A percentile compares a stretch with the other conserved stretches of the same genome.
Conservation (phyloP, 2,888 invertebrate genomes). For the Ashinkailepas kermadecensis region DNA sequence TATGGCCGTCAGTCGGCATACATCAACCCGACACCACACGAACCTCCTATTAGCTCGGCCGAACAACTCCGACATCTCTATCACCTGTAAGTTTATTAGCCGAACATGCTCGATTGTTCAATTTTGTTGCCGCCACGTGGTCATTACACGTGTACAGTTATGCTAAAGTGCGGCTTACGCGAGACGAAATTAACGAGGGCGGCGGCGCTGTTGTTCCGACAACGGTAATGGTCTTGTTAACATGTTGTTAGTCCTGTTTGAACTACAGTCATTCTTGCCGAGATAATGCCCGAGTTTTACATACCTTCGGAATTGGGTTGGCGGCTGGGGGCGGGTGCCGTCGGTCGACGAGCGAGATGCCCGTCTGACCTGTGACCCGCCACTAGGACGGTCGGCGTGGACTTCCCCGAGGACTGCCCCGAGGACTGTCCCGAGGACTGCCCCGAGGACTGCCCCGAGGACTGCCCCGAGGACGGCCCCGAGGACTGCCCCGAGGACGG, state of each 20-base stretch:
- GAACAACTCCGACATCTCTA: not conserved
- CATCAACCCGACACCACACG: conserved; percentile 2
- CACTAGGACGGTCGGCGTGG: too few species aligned
- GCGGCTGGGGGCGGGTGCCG: not conserved
- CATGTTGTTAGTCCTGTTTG: conserved; percentile 14
- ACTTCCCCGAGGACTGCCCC: too few species aligned
- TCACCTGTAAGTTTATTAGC: not conserved
- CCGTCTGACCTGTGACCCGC: not conserved
- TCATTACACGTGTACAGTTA: not conserved
- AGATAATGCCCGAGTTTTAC: conserved; percentile 5
- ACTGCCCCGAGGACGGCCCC: too few species aligned
- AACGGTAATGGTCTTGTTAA: conserved; percentile 16
- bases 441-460: too few species aligned
- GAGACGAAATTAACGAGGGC: not conserved
- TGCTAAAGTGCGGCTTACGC: conserved; percentile 1
- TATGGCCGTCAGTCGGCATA: not conserved
- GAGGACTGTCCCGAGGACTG: too few species aligned
- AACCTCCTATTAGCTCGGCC: not conserved
- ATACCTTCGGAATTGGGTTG: not conserved
- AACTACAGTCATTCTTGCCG: not conserved
- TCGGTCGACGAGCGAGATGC: not conserved
- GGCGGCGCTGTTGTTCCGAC: not conserved
- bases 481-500: too few species aligned
- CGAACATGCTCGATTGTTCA: conserved; percentile 12
- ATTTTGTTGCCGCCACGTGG: not conserved